These are phyloP conservation scores for Caenorhabditis sp. DNA, from an alignment of 2,888 invertebrate species.

Conservation along the genomic window DNA sequence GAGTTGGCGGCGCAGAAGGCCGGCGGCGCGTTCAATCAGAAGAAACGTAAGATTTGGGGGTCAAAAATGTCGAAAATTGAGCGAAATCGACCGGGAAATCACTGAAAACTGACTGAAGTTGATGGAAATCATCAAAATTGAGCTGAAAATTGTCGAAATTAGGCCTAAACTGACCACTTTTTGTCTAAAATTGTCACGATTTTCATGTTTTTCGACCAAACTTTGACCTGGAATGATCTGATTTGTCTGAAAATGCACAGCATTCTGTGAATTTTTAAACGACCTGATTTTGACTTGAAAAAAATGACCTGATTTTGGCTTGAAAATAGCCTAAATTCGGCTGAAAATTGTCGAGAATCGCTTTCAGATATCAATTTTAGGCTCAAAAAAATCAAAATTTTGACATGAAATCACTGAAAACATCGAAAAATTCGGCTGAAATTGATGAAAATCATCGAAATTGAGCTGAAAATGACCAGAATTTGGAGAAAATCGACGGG, in stretches of 20 bases:
- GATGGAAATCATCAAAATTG: too few species aligned
- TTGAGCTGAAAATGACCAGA: not conserved
- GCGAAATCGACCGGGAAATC: too few species aligned
- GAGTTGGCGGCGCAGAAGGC: slow-evolving; percentile 68
- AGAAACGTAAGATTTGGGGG: slow-evolving; percentile 55
- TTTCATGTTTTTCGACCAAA: too few species aligned
- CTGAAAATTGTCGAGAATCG: not conserved
- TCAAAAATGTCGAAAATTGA: too few species aligned
- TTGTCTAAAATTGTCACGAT: too few species aligned
- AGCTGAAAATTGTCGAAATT: too few species aligned
- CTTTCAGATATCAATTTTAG: not conserved
- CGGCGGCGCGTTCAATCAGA: slow-evolving; percentile 42
- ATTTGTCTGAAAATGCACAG: too few species aligned
- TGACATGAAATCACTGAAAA: not conserved
- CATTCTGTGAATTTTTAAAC: too few species aligned
- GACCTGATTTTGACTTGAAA: too few species aligned
- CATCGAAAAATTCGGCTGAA: not conserved
- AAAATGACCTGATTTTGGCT: not conserved
- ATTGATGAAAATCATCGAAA: not conserved
- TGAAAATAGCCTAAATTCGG: not conserved
- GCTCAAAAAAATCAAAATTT: not conserved
- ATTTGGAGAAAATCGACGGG: too few species aligned
- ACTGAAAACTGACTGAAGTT: not conserved
- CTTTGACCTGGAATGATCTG: too few species aligned
- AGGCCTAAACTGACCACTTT: too few species aligned